Evolutionary conservation across 1,140 invertebrate species (phyloP).

Genomic region (Scaptomyza pallida): DNA sequence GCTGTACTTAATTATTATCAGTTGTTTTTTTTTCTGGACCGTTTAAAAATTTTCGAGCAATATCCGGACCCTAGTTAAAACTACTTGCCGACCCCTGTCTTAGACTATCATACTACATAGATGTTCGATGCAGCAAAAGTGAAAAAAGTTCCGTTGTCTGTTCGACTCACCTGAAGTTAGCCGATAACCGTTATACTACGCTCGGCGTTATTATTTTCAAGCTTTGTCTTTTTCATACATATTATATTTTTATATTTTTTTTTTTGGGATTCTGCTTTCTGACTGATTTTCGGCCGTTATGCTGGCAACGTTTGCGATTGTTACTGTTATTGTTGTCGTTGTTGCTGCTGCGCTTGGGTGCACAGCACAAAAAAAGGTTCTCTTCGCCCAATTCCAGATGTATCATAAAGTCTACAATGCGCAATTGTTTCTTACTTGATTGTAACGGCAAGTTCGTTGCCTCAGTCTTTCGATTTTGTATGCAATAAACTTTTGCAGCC

Average conservation of each 20-base stretch:
- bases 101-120: background rate
- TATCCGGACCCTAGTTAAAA: too few species aligned
- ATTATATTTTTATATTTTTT: conserved; percentile 2
- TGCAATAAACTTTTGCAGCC: conserved; percentile 47
- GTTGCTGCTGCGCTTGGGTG: conserved; percentile 47
- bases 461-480: conserved; percentile 56
- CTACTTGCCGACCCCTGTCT: too few species aligned
- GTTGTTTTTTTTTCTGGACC: too few species aligned
- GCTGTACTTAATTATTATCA: too few species aligned
- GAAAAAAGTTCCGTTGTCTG: conserved; percentile 68
- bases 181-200: conserved; percentile 59
- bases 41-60: too few species aligned
- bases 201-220: conserved; percentile 43
- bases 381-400: conserved; percentile 37
- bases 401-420: conserved; percentile 51
- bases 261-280: conserved; percentile 53
- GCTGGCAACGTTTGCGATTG: conserved; percentile 15
- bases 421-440: conserved; percentile 32
- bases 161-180: conserved; percentile 41
- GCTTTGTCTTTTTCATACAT: conserved; percentile 29
- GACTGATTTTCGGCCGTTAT: conserved; percentile 58
- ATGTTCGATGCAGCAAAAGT: conserved; percentile 62
- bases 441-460: conserved; percentile 60
- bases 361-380: conserved; percentile 30
- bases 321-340: conserved; percentile 27